Conservation (phyloP, 2,113 vertebrate species). For the Cebus imitator region DNA sequence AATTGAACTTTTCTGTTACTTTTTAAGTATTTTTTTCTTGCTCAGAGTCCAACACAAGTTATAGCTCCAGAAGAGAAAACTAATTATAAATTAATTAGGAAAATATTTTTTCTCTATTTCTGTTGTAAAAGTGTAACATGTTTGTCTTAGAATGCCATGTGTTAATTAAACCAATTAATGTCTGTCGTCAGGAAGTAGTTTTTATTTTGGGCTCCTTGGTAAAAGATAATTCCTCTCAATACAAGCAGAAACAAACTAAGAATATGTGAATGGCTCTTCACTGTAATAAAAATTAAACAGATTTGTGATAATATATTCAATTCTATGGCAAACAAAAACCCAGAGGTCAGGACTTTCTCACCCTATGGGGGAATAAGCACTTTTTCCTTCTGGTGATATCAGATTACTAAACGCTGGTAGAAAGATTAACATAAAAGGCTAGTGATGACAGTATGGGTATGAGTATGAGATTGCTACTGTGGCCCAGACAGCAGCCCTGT, state of each 20-base stretch:
- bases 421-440: not conserved
- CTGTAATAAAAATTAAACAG: not conserved
- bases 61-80: not conserved
- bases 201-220: not conserved
- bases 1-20: not conserved
- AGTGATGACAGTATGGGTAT: not conserved
- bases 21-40: conserved; percentile 27
- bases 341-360: not conserved
- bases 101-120: not conserved
- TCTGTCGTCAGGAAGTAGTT: not conserved
- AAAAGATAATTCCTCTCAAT: not conserved
- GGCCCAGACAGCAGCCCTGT: not conserved
- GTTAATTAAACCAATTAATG: conserved; percentile 30
- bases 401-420: not conserved
- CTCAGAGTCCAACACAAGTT: not conserved
- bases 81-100: not conserved
- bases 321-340: not conserved
- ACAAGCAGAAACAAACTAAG: not conserved
- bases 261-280: not conserved
- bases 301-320: not conserved
- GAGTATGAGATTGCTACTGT: not conserved
- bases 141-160: not conserved
- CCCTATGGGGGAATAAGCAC: not conserved
- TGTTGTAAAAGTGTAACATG: not conserved
- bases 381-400: not conserved